Evolutionary conservation across 1,140 invertebrate species (phyloP).

Genomic region (Metopolophium dirhodum): DNA sequence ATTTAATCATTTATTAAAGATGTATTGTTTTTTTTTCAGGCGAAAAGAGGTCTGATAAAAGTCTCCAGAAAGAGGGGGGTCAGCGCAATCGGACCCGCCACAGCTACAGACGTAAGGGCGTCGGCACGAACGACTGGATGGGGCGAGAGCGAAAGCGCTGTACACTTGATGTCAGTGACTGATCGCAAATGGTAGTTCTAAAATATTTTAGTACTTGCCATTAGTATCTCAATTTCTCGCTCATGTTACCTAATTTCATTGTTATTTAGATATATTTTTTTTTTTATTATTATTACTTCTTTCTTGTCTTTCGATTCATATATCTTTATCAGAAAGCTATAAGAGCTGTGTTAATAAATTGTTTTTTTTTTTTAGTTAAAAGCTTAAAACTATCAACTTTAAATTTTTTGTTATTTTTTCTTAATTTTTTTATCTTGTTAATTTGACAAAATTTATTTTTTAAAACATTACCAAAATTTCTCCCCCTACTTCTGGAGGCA

Average conservation of each 20-base stretch:
- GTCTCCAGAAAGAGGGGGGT: constrained; percentile 55
- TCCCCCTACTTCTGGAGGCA: constrained; percentile 57
- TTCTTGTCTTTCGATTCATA: constrained; percentile 56
- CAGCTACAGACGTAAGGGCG: constrained; percentile 33
- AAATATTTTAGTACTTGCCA: constrained; percentile 30
- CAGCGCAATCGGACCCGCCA: constrained; percentile 45
- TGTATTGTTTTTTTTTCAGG: constrained; percentile 15
- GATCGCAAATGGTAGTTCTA: constrained; percentile 47
- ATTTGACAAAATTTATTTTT: constrained; percentile 52
- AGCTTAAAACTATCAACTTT: constrained; percentile 28
- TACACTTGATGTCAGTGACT: constrained; percentile 43
- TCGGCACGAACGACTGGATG: constrained; percentile 43
- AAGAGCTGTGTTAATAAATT: constrained; percentile 55
- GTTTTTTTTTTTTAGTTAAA: constrained; percentile 50
- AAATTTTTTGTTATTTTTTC: constrained; percentile 52
- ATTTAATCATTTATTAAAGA: neutral
- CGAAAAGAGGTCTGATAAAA: constrained; percentile 55
- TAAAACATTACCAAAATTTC: constrained; percentile 50
- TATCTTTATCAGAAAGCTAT: constrained; percentile 55
- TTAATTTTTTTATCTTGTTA: constrained; percentile 57
- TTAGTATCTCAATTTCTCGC: constrained; percentile 54
- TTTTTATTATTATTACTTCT: constrained; percentile 54
- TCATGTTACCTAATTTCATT: constrained; percentile 58
- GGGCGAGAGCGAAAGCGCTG: constrained; percentile 44
- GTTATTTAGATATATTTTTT: constrained; percentile 56